Base-by-base conservation (phyloP, 1,140 invertebrate genomes). In the Drosophila leontia region DNA sequence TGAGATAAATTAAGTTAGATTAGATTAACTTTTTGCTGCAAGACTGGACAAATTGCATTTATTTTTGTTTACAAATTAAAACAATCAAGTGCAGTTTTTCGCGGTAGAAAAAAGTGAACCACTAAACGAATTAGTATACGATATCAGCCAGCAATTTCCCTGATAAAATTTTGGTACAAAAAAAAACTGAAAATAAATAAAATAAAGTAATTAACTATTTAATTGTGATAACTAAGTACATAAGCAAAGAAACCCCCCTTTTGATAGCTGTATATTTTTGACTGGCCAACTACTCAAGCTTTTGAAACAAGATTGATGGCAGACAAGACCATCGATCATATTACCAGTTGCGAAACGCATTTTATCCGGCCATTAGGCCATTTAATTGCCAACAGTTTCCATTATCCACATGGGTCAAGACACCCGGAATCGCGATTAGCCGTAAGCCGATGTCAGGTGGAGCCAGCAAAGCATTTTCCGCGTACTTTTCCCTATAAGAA, bases 361-460 rank as follows among this genome's bases (percentile, higher is more conserved):
- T 60, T 74, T 51, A 71, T 59, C 26, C 45, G 67, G 45, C 53
- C 53, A 58, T 70, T 39, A 59, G 55, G n/a, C 51, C 53, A 72
- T 60, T 72, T 74, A 74, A 74, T 74, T 72, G 70, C 39, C 53
- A 34, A 35, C 68, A 50, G 48, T 60, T 60, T 72, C 45, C 70
- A 72, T 44, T 68, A 68, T 42, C 37, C 37, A 15, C 67, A 23
- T 45, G 67, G 64, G 63, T 69, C 63, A 53, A 64, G 29, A 23
- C 32, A 37, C 42, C n/a, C 47, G 63, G 37, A 51, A 35, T 69
- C 48, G 45, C 19, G 35, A n/a, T 67, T 26, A 13, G 17, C 45
- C n/a, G 69, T 41, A 42, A 71, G 37, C 26, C 12, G 67, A 50
- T 47, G 32, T 67, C 69, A 60, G 67, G 67, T 68, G 47, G 47